A percentile compares a stretch with the other conserved stretches of the same genome.
phyloP scores from a whole-genome alignment of 2,888 invertebrate species.

The Hypolimnas misippus region DNA sequence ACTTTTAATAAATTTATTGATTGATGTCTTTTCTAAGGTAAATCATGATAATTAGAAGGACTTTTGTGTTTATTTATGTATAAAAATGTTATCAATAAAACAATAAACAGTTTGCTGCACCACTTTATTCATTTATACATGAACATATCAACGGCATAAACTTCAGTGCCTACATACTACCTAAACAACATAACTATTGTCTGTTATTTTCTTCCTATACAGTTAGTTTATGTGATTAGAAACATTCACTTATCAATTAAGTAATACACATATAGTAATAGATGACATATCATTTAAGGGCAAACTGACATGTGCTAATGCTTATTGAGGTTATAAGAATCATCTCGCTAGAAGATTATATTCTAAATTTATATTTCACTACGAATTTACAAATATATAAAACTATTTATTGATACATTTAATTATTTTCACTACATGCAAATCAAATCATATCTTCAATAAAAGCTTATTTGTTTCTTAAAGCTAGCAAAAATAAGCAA shows the following conservation, averaged over 20 bases:
- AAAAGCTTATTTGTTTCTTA: constrained; percentile 12
- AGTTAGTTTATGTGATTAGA: constrained; percentile 67
- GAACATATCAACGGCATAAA: constrained; percentile 82
- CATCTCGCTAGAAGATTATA: constrained; percentile 14
- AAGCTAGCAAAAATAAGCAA: constrained; percentile 13
- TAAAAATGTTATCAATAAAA: too few relatives aligned
- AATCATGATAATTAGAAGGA: too few relatives aligned
- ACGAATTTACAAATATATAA: constrained; percentile 66
- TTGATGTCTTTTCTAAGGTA: neutral
- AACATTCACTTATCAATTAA: constrained; percentile 56
- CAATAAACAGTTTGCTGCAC: constrained; percentile 60
- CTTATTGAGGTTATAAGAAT: constrained; percentile 21
- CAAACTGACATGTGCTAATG: constrained; percentile 36
- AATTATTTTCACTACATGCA: constrained; percentile 25
- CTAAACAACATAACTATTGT: constrained; percentile 82
- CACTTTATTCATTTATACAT: constrained; percentile 78
- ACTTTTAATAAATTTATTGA: too few relatives aligned
- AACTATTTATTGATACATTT: constrained; percentile 45
- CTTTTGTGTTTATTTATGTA: too few relatives aligned
- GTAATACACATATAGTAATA: constrained; percentile 43
- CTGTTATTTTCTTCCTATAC: constrained; percentile 73
- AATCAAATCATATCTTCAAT: constrained; percentile 17
- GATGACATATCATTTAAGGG: constrained; percentile 42
- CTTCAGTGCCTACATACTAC: constrained; percentile 81
- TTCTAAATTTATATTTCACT: constrained; percentile 46